phyloP scores from a whole-genome alignment of 2,797 vertebrate species.

The Vespertilio murinus region DNA sequence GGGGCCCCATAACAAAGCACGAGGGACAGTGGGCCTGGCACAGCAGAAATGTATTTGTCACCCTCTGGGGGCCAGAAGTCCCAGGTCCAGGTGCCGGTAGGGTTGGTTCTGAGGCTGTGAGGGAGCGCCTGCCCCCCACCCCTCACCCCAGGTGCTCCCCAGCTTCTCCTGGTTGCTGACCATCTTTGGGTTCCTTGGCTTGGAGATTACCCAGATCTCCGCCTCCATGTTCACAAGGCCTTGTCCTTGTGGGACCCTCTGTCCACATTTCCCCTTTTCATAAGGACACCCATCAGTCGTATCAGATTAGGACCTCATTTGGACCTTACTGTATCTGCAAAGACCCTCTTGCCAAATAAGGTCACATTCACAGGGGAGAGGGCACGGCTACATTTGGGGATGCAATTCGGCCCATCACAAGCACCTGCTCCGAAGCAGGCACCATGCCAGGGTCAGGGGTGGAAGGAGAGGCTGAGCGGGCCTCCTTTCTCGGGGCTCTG shows the following conservation, averaged over 20 bases:
- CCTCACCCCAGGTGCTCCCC: too few relatives aligned
- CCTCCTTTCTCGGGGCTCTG: rapidly evolving
- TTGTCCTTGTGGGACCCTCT: rapidly evolving
- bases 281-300: rapidly evolving
- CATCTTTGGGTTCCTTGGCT: too few relatives aligned
- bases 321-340: neutral
- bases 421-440: neutral
- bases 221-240: neutral
- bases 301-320: rapidly evolving
- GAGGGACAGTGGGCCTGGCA: rapidly evolving
- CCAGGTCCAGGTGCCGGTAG: too few relatives aligned
- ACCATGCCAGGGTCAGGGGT: rapidly evolving
- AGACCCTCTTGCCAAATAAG: neutral
- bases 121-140: too few relatives aligned
- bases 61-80: rapidly evolving
- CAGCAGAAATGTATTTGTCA: rapidly evolving
- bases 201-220: rapidly evolving
- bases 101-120: neutral
- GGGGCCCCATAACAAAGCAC: rapidly evolving
- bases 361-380: neutral
- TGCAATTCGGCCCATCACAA: rapidly evolving
- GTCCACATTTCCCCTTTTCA: too few relatives aligned
- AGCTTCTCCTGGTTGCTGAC: neutral
- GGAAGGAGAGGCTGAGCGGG: rapidly evolving
- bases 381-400: rapidly evolving